Base-by-base conservation (phyloP, 2,888 invertebrate species). In the Hartigia nigra region DNA sequence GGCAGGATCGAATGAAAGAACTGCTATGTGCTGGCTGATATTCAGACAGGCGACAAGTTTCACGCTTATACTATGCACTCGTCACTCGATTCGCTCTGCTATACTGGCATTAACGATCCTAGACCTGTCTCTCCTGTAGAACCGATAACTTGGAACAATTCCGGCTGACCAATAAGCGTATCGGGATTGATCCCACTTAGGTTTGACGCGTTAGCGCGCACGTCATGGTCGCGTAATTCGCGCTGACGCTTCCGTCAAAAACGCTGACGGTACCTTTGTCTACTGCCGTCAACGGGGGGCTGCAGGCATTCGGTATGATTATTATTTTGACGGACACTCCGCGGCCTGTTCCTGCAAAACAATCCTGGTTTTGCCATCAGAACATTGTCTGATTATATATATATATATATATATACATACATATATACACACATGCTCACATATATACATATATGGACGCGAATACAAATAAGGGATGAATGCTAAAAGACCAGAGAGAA, bases 241-340 rank as follows among this genome's bases (percentile, higher is more conserved):
- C 86, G 78, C 83, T 82, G 84, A 88, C 87, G 87, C 84, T 84
- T 84, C 84, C 81, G 84, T 84, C 85, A 87, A 85, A 88, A 88
- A 84, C 84, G 83, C 82, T 87, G 86, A 88, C 86, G 84, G 82
- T 83, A 84, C 88, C 87, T 88, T 88, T 88, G 88, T 88, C 81
- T 83, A 79, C 78, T 82, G 81, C 23, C 81, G 82, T 83, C 83
- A 81, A 76, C 35, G 23, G 5, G 12, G 23, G 23, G 55, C 9
- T 12, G 36, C 31, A 34, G 36, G 75, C 75, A 35, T 72, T 34
- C 31, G 34, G 72, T 12, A 72, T 12, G 72, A 72, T 72, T 72
- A 34, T 72, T 72, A 72, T 72, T 31, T 31, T 55, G 55, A 55
- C 55, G 55, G 55, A 55, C 55, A 55, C 23, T 55, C 23, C 55